phyloP scores from a whole-genome alignment of 2,113 vertebrate species.

The Esox niger region DNA sequence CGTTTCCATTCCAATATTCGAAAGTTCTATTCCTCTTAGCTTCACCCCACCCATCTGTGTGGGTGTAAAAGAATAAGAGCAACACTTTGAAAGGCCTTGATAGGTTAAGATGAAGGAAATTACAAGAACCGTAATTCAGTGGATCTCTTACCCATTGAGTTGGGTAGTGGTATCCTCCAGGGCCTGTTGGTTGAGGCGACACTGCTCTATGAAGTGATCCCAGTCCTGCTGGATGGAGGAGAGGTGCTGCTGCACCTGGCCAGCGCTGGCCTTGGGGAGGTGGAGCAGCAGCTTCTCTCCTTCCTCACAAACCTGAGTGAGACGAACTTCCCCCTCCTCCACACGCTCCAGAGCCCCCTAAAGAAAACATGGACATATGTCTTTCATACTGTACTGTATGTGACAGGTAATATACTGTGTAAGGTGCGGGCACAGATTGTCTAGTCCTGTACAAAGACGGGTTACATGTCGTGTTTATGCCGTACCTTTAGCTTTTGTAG shows the following conservation, averaged over 20 bases:
- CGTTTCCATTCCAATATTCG: neutral
- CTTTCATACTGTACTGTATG: neutral
- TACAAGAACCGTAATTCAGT: too few species aligned
- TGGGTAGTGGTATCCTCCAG: constrained; percentile 83
- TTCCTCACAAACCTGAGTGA: constrained; percentile 84
- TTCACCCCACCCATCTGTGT: too few species aligned
- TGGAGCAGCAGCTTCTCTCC: constrained; percentile 85
- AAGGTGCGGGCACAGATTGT: too few species aligned
- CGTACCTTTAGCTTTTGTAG: constrained; percentile 87
- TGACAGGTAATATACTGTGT: neutral
- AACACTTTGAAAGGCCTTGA: too few species aligned
- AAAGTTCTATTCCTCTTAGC: too few species aligned
- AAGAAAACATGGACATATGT: constrained; percentile 2
- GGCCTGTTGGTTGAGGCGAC: constrained; percentile 82
- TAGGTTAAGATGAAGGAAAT: too few species aligned
- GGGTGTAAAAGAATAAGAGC: too few species aligned
- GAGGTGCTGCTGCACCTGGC: constrained; percentile 86
- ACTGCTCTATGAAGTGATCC: constrained; percentile 86
- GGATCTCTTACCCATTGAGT: constrained; percentile 66
- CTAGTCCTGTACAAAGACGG: neutral
- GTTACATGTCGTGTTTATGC: neutral
- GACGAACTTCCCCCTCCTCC: constrained; percentile 81
- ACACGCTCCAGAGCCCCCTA: constrained; percentile 83
- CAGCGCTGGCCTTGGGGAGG: constrained; percentile 81
- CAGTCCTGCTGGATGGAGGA: constrained; percentile 86